Evolutionary conservation across 2,113 vertebrate species (phyloP), one percentile per base, ranked within the genome.

Genomic region (Hypomesus transpacificus): DNA sequence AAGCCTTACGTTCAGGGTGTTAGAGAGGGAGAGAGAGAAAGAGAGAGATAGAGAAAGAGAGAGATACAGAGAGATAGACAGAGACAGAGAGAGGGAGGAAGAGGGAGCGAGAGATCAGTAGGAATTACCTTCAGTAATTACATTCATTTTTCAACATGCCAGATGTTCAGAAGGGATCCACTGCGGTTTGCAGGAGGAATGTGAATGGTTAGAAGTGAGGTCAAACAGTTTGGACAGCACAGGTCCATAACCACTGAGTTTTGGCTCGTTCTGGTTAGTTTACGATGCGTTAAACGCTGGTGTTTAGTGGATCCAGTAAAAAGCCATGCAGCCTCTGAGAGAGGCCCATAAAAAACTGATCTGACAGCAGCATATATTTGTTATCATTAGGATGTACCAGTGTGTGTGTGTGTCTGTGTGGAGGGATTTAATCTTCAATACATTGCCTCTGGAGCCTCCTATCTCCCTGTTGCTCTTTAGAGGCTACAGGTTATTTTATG

Each of bases 101-200:
- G 58, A 52, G 66, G 50, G 54, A 24, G 7, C 39, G 16, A 11
- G n/a, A 50, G 52, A 62, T 56, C 1, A 3, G 58, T 17, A 0
- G 18, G 39, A 46, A 46, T 46, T 17, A 61, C 57, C 65, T 61
- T 0, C 62, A 64, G 64, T 63, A 64, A 78, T 64, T 62, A 71
- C 58, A 60, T 39, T 68, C 22, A 52, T 75, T 76, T 68, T 21
- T 73, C n/a, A 28, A 62, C 26, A 28, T 13, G 57, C 20, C 8
- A 14, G 46, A 11, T 1, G 24, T 31, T 7, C n/a, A 62, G 28
- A 17, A 11, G 52, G 70, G 52, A 11, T 28, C 0, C 3, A 60
- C 77, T 72, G 56, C 53, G 31, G 53, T 66, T 3, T 50, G 52
- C 71, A 69, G 78, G 39, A 11, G 28, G 57, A 72, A 53, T 13